phyloP scores from a whole-genome alignment of 2,888 invertebrate genomes.

The Gandaritis pyraliata region DNA sequence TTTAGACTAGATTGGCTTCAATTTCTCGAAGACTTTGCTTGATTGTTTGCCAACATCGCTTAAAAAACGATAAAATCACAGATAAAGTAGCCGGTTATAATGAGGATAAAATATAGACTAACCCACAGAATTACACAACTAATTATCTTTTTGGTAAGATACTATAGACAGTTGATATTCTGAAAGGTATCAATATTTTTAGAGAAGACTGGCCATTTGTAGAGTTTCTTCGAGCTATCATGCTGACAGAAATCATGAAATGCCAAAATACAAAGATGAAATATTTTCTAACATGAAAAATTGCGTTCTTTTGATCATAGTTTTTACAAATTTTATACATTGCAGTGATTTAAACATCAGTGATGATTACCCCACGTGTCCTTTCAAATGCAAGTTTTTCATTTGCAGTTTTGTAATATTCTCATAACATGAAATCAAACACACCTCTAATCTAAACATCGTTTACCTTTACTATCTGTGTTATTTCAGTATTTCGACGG shows the following conservation, averaged over 20 bases:
- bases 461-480: no score
- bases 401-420: not conserved
- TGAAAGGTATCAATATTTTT: no score
- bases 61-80: no score
- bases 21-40: not conserved
- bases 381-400: conserved; percentile 65
- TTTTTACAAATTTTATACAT: conserved; percentile 62
- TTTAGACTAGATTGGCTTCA: no score
- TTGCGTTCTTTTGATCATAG: conserved; percentile 69
- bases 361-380: conserved; percentile 58
- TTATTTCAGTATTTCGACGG: conserved; percentile 48
- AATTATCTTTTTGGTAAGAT: no score
- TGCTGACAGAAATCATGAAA: conserved; percentile 51
- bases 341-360: conserved; percentile 55
- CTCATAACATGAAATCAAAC: not conserved
- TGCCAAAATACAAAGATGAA: conserved; percentile 66
- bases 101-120: no score
- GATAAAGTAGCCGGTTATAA: no score
- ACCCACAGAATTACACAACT: no score
- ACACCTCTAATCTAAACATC: no score
- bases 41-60: no score
- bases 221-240: conserved; percentile 35
- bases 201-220: conserved; percentile 47
- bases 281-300: conserved; percentile 74
- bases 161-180: no score